Evolutionary conservation across 2,888 invertebrate genomes (phyloP).

Genomic region (Nezara viridula): DNA sequence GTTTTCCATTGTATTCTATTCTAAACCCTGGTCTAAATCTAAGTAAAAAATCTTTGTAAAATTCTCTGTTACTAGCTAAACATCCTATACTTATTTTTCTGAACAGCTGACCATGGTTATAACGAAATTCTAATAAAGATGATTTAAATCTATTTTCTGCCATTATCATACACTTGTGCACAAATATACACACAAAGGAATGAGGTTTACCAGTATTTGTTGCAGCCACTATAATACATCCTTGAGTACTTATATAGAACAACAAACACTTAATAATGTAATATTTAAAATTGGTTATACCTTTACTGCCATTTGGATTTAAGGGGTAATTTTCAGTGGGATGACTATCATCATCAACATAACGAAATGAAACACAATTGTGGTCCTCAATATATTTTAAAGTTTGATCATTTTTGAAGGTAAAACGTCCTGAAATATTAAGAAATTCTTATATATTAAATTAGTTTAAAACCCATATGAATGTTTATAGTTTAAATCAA

Average conservation of each 20-base stretch:
- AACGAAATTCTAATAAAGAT: no score
- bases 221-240: background rate
- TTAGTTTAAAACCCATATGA: background rate
- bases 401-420: conserved; percentile 69
- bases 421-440: conserved; percentile 70
- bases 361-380: conserved; percentile 83
- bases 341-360: conserved; percentile 83
- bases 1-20: no score
- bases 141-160: no score
- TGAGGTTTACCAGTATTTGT: no score
- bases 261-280: background rate
- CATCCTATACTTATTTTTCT: no score
- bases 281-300: conserved; percentile 69
- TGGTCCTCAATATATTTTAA: conserved; percentile 63
- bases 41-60: no score
- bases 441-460: background rate
- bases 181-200: no score
- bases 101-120: no score
- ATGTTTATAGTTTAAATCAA: background rate
- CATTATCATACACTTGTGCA: no score
- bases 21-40: no score
- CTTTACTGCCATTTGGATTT: conserved; percentile 93
- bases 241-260: background rate
- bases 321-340: conserved; percentile 89
- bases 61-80: no score